A percentile compares a stretch with the other conserved stretches of the same genome.
Evolutionary conservation across 2,888 invertebrate species (phyloP).

Genomic region (Cephus runcator): DNA sequence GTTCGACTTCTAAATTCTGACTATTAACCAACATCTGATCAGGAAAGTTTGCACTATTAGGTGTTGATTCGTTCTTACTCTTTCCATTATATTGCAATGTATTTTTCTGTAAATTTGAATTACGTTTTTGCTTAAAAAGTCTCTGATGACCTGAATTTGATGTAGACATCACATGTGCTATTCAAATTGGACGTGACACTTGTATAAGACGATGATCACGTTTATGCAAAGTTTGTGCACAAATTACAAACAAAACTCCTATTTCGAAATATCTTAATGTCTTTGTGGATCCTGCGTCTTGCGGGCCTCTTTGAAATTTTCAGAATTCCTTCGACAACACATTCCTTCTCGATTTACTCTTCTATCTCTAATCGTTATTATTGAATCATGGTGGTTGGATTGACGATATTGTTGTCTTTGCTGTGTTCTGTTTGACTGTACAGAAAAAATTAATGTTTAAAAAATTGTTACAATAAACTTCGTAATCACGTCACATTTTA

Average conservation of each 20-base stretch:
- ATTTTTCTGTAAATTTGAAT: conserved; percentile 9
- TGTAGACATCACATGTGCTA: not conserved
- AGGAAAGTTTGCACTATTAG: conserved; percentile 3
- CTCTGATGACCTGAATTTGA: conserved; percentile 8
- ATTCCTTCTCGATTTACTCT: too few relatives aligned
- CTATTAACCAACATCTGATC: too few relatives aligned
- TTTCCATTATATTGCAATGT: conserved; percentile 3
- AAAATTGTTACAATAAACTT: not conserved
- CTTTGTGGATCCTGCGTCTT: too few relatives aligned
- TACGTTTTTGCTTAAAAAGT: conserved; percentile 10
- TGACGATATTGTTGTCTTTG: not conserved
- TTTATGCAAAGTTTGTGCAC: too few relatives aligned
- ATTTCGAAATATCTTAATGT: too few relatives aligned
- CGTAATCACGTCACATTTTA: not conserved
- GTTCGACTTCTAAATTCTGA: too few relatives aligned
- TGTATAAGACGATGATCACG: too few relatives aligned
- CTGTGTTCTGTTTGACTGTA: not conserved
- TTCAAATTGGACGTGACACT: too few relatives aligned
- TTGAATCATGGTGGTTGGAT: not conserved
- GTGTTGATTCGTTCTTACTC: not conserved
- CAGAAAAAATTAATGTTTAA: not conserved
- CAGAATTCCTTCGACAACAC: too few relatives aligned
- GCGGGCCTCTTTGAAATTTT: too few relatives aligned
- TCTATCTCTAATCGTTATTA: not conserved
- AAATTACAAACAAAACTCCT: too few relatives aligned